Evolutionary conservation across 2,797 vertebrate genomes (phyloP), one percentile per base, ranked within the genome.

Genomic region (Acrocephalus scirpaceus): DNA sequence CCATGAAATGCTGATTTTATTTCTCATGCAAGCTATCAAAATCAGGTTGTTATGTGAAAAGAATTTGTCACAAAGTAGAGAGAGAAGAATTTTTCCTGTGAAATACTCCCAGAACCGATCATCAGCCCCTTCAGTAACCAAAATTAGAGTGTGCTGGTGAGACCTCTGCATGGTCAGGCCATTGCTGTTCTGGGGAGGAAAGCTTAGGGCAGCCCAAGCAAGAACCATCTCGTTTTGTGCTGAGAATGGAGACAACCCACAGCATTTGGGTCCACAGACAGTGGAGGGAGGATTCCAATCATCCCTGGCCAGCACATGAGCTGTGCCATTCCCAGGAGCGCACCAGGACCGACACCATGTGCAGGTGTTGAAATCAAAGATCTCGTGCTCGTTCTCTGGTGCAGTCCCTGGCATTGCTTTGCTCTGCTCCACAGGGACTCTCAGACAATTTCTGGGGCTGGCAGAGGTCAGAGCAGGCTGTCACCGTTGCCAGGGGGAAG

Each of bases 291-390:
- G 45, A 34, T 38, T 30, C 44, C 1, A 3, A 3, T 7, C 13
- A 42, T 12, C 45, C 56, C 23, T 79, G 45, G 26, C 53, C 2
- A 10, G 60, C 40, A 36, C 8, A 3, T 1, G 9, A 61, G 20
- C 50, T 74, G 5, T 58, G 44, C 30, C n/a, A 7, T 44, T 44
- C 20, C 14, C 0, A 5, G 18, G 64, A 58, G 36, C 3, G 60
- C 66, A 8, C 42, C 38, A 32, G 70, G 27, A 66, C 5, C 5
- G 22, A 40, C 44, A 29, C 17, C 1, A 1, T 1, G 12, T 1
- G 0, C 1, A 1, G 16, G 17, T 0, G 0, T 17, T 27, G 40
- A 25, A 62, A 66, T 26, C 2, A 0, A 4, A n/a, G 47, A 8
- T 22, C 17, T 36, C n/a, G 44, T 32, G n/a, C n/a, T 79, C 29